These are phyloP conservation scores for Agriopis aurantiaria DNA, from an alignment of 2,888 invertebrate species.

Conservation along the genomic window DNA sequence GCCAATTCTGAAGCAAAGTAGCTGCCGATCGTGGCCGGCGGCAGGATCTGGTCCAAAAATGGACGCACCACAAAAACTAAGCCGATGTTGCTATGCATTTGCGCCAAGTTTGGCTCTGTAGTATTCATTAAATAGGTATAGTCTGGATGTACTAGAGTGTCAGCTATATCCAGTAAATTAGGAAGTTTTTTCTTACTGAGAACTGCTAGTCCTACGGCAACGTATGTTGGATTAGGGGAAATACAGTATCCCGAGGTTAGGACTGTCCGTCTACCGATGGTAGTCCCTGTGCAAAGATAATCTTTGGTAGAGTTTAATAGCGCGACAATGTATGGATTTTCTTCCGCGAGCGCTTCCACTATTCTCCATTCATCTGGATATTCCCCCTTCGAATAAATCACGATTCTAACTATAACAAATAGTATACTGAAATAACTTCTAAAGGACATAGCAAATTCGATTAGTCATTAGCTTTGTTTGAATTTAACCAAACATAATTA, in stretches of 20 bases:
- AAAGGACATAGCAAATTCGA: conserved; percentile 59
- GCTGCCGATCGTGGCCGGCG: conserved; percentile 58
- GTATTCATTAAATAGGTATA: conserved; percentile 57
- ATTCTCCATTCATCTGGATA: conserved; percentile 52
- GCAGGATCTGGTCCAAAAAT: conserved; percentile 54
- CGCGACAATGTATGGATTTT: conserved; percentile 67
- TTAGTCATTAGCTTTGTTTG: conserved; percentile 24
- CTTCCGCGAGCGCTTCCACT: conserved; percentile 67
- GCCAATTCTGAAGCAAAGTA: conserved; percentile 63
- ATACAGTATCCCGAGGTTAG: conserved; percentile 72
- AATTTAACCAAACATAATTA: background rate
- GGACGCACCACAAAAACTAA: conserved; percentile 60
- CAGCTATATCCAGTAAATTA: conserved; percentile 54
- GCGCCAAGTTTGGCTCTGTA: conserved; percentile 53
- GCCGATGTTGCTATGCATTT: conserved; percentile 69
- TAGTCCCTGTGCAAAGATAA: conserved; percentile 67
- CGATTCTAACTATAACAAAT: conserved; percentile 42
- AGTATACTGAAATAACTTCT: conserved; percentile 47
- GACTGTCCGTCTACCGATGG: conserved; percentile 60
- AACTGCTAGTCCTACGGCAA: conserved; percentile 62
- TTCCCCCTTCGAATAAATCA: background rate
- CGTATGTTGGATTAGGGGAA: conserved; percentile 52
- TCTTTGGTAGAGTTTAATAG: conserved; percentile 56
- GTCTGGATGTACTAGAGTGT: conserved; percentile 58
- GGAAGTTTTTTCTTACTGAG: conserved; percentile 30